A percentile compares a stretch with the other conserved stretches of the same genome.
Evolutionary conservation across 2,113 vertebrate species (phyloP).

Genomic region (Tympanuchus pallidicinctus): DNA sequence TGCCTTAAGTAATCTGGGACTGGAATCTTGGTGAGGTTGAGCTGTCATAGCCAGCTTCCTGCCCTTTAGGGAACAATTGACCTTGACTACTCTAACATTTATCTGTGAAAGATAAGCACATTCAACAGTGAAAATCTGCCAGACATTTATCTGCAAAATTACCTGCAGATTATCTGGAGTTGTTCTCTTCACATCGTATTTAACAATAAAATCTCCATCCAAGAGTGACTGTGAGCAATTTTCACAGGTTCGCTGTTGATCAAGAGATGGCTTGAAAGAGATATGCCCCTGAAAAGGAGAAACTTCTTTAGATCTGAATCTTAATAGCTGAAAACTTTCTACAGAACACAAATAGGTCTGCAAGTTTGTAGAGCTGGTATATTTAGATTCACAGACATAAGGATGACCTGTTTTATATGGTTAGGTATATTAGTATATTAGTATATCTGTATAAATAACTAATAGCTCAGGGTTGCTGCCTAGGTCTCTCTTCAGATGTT

Average conservation of each 20-base stretch:
- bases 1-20: not conserved
- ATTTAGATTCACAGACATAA: not conserved
- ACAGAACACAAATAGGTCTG: not conserved
- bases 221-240: conserved; percentile 81
- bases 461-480: not conserved
- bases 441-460: not conserved
- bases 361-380: not conserved
- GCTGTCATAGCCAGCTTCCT: not conserved
- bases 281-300: conserved; percentile 82
- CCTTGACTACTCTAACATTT: not conserved
- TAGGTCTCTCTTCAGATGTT: not conserved
- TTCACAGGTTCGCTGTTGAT: conserved; percentile 86
- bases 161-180: conserved; percentile 85
- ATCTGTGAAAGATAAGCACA: not conserved
- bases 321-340: not conserved
- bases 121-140: not conserved
- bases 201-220: conserved; percentile 88
- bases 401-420: not conserved
- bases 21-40: not conserved
- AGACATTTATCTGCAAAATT: not conserved
- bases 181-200: conserved; percentile 88
- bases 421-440: not conserved
- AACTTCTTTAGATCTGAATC: not conserved
- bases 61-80: not conserved
- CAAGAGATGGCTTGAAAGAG: conserved; percentile 86